Evolutionary conservation across 2,797 vertebrate genomes (phyloP), one percentile per base, ranked within the genome.

Genomic region (Protosalanx chinensis): DNA sequence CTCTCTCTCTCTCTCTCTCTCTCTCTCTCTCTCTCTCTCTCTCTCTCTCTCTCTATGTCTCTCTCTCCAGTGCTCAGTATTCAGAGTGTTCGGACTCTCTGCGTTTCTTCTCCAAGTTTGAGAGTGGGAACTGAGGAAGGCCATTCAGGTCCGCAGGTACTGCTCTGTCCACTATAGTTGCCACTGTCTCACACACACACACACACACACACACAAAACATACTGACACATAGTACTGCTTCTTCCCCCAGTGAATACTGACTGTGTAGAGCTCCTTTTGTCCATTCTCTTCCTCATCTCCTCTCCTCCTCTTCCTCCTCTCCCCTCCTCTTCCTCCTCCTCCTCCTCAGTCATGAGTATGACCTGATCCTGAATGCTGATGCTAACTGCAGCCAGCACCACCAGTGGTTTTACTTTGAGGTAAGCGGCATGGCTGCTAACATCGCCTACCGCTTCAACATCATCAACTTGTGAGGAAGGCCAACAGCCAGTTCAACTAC

Each of bases 401-500:
- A 91, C 46, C 96, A 98, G 85, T 98, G 97, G 96, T 98, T 98
- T 87, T 97, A 97, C 84, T 98, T 98, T 56, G 91, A 92, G 86
- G 94, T 98, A 81, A 92, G 92, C 41, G 89, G 90, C 67, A 97
- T 96, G 95, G 84, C 75, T 80, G 75, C 88, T 0, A 81, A 82
- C 0, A 51, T 91, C 64, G 83, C 93, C 1, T 98, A 98, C 73
- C 93, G 94, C 46, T 97, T 98, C 87, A 98, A 98, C 71, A 6
- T 98, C 85, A 93, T 98, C 91, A 98, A 98, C 90, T n/a, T 97
- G 95, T 77, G 96, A 98, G n/a, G 91, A 98, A 98, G 88, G 75
- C 86, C 81, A 96, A 98, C 88, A 98, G 96, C 83, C 96, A 98
- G 70, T 98, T 96, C 87, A 98, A 97, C 88, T 97, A 97, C 0